Evolutionary conservation across 2,113 vertebrate species (phyloP).

Genomic region (Zosterops japonicus): DNA sequence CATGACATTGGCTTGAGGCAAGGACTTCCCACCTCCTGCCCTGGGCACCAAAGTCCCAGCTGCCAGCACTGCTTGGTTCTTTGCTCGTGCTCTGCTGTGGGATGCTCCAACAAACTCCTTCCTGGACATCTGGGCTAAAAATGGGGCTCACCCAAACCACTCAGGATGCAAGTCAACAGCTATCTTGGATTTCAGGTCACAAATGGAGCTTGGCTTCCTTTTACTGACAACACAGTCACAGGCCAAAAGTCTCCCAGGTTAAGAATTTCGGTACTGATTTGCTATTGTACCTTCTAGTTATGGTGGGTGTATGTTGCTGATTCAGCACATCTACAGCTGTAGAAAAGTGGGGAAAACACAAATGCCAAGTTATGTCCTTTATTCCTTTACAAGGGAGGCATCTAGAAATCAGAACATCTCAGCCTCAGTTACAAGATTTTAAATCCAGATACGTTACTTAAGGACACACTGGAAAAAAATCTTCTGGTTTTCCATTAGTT

Average conservation of each 20-base stretch:
- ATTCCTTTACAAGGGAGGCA: background rate
- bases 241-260: background rate
- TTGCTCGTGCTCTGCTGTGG: background rate
- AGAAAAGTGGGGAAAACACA: background rate
- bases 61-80: background rate
- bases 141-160: background rate
- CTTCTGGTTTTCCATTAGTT: slow-evolving; percentile 35
- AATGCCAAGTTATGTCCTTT: background rate
- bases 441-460: slow-evolving; percentile 9
- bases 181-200: background rate
- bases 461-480: slow-evolving; percentile 37
- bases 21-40: background rate
- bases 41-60: background rate
- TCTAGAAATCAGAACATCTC: background rate
- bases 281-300: background rate
- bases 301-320: background rate
- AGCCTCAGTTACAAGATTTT: background rate
- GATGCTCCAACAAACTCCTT: background rate
- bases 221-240: background rate
- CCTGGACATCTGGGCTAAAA: accelerated
- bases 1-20: accelerated
- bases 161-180: background rate
- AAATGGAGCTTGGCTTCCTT: background rate
- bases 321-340: background rate
- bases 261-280: background rate